Evolutionary conservation across 2,797 vertebrate species (phyloP).

Genomic region (Acipenser ruthenus): DNA sequence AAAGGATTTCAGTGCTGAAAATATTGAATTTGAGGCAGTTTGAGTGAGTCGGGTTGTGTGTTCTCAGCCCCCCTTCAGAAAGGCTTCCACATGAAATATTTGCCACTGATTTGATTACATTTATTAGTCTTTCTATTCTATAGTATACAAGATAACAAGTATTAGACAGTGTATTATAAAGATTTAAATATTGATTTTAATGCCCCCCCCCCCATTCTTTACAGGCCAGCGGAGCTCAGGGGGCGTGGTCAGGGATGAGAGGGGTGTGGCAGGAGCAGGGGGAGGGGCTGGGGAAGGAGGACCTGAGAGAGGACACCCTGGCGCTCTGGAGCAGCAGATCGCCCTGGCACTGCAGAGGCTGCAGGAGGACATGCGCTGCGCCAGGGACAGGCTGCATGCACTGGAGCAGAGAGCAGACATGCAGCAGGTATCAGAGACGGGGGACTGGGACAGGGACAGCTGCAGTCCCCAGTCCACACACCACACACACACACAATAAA

Average conservation of each 20-base stretch:
- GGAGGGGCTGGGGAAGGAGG: constrained; percentile 42
- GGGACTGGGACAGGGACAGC: too few relatives aligned
- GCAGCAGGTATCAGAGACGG: too few relatives aligned
- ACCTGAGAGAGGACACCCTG: constrained; percentile 33
- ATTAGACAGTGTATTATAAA: too few relatives aligned
- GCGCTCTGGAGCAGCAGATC: constrained; percentile 61
- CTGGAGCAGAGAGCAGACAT: constrained; percentile 50
- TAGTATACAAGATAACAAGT: too few relatives aligned
- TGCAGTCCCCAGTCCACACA: too few relatives aligned
- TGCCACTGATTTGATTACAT: not conserved
- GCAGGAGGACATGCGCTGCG: constrained; percentile 70
- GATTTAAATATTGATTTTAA: not conserved
- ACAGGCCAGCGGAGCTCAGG: not conserved
- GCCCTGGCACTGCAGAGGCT: constrained; percentile 53
- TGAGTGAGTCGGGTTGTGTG: constrained; percentile 11
- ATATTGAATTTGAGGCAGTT: not conserved
- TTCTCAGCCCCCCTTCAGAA: constrained; percentile 14
- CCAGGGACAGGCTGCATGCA: constrained; percentile 64
- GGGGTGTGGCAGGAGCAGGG: constrained; percentile 34
- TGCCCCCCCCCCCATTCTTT: not conserved
- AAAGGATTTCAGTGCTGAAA: not conserved
- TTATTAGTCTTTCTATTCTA: too few relatives aligned
- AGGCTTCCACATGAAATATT: not conserved
- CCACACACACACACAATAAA: too few relatives aligned
- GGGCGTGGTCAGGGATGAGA: constrained; percentile 17